Evolutionary conservation across 1,140 invertebrate genomes (phyloP), one percentile per base, ranked within the genome.

Genomic region (Scaptodrosophila lebanonensis): DNA sequence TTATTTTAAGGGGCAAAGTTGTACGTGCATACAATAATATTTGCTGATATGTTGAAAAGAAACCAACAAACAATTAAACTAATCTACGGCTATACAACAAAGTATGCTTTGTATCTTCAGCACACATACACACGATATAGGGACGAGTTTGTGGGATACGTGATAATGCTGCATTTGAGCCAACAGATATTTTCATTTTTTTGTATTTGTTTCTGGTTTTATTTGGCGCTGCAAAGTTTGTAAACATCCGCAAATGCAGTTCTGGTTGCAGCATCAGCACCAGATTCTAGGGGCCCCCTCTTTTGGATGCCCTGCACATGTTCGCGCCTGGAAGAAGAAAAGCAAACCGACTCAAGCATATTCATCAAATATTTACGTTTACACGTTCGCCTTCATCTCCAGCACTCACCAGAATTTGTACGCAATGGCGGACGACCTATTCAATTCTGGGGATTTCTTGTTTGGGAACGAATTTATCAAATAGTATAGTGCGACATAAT

Each of bases 301-400:
- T 47, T 40, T 22, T 53, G 47, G 64, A 57, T 58, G 5, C 12
- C 30, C 15, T 60, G 61, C 61, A 65, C 56, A 65, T 65, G 61
- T 59, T 65, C 48, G 49, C 48, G 54, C 56, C 54, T 64, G 42
- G 42, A n/a, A n/a, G n/a, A n/a, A n/a, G n/a, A n/a, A n/a, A n/a
- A 60, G 36, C 48, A 53, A 59, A 59, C 40, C 49, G 32, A 43
- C 33, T 32, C 22, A 30, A 59, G 69, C 68, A 75, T 75, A 79
- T 82, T 83, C 75, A 82, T 79, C 75, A 83, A 79, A 79, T 79
- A 79, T 79, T 79, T 79, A 79, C 69, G 83, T 79, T 79, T 82
- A 79, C 75, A 58, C 73, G 56, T 57, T n/a, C 49, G 59, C 57
- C 57, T 53, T 53, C 51, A 40, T 58, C 59, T 58, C 60, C 62